These are phyloP conservation scores for Stigmatopora argus DNA, from an alignment of 2,113 vertebrate genomes.

Conservation along the genomic window DNA sequence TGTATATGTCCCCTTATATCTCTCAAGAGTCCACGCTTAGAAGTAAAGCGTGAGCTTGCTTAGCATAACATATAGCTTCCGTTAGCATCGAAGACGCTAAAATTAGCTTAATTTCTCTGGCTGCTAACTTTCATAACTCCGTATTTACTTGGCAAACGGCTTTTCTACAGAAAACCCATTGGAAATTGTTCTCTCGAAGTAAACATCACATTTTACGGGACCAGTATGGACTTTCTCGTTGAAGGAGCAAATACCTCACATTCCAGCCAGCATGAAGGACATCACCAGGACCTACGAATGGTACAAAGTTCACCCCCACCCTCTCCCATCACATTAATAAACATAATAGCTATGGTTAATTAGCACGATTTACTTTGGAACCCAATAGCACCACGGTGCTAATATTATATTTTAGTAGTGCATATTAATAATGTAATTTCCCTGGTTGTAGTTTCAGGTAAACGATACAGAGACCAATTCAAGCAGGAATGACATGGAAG, in stretches of 20 bases:
- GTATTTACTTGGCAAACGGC: background rate
- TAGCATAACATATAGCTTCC: background rate
- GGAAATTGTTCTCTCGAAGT: background rate
- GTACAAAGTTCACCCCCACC: slow-evolving; percentile 7
- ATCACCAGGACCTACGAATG: slow-evolving; percentile 4
- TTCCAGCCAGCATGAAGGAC: slow-evolving; percentile 8
- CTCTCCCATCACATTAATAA: background rate
- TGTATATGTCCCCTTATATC: background rate
- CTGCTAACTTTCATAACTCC: background rate
- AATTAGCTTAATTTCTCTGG: background rate
- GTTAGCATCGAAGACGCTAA: background rate
- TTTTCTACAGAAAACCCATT: background rate
- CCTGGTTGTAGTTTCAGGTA: slow-evolving; percentile 12
- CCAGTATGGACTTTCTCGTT: slow-evolving; percentile 50
- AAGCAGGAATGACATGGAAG: slow-evolving; percentile 28
- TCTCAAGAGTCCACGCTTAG: background rate
- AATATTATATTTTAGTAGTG: background rate
- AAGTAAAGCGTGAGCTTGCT: background rate
- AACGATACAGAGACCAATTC: slow-evolving; percentile 8
- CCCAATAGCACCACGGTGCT: background rate
- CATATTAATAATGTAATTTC: background rate
- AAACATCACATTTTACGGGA: background rate
- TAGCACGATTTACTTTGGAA: background rate
- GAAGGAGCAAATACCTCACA: slow-evolving; percentile 16
- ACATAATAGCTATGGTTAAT: background rate